A percentile compares a stretch with the other conserved stretches of the same genome.
These are phyloP conservation scores for Eulemur mongoz DNA, from an alignment of 2,797 vertebrate genomes.

Conservation along the genomic window DNA sequence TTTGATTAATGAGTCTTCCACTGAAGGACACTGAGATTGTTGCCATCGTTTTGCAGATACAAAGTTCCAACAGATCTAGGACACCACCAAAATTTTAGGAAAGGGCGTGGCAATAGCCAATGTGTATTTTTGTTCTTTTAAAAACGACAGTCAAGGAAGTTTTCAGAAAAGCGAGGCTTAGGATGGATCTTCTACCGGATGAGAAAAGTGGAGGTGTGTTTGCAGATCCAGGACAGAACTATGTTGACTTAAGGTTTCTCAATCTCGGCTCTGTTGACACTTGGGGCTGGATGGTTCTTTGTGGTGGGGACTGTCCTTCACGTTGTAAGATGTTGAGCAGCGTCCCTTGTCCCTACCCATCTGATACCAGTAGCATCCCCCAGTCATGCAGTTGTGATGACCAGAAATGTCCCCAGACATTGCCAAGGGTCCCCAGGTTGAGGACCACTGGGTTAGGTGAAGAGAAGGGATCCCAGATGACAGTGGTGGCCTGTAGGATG, in stretches of 20 bases:
- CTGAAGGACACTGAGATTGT: too few species aligned
- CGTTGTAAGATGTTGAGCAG: too few species aligned
- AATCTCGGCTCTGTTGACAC: neutral
- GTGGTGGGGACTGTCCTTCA: neutral
- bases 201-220: neutral
- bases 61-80: neutral
- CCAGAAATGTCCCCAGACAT: neutral
- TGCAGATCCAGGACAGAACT: neutral
- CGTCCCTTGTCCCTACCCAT: neutral
- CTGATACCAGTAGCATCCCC: too few species aligned
- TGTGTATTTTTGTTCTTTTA: neutral
- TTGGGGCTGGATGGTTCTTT: neutral
- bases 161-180: neutral
- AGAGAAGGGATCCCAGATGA: neutral
- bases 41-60: neutral
- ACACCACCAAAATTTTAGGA: neutral
- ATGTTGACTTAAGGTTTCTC: neutral
- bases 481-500: neutral
- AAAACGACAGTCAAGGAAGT: neutral
- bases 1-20: too few species aligned
- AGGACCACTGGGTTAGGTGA: neutral
- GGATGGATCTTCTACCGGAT: neutral
- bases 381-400: neutral
- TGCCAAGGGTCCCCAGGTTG: neutral
- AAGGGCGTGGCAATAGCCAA: neutral